Conservation (phyloP, 2,113 vertebrate species). For the Indicator maculatus region DNA sequence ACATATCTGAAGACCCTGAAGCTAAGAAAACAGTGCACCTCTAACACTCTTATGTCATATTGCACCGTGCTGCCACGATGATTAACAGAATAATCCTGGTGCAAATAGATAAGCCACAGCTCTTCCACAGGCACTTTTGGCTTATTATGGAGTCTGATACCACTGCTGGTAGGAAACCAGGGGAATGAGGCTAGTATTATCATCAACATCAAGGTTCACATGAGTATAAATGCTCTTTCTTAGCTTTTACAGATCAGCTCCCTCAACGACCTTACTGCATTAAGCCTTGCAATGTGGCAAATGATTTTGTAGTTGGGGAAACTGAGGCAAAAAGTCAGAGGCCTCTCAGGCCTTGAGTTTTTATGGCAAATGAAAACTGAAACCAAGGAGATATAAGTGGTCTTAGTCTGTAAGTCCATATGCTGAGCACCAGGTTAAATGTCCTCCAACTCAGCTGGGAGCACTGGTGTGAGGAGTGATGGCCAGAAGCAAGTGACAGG, state of each 20-base stretch:
- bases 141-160: background rate
- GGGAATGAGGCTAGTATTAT: background rate
- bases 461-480: background rate
- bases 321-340: background rate
- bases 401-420: background rate
- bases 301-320: background rate
- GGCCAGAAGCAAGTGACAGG: background rate
- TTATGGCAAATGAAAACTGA: background rate
- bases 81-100: background rate
- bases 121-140: background rate
- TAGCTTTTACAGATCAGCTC: background rate
- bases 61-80: background rate
- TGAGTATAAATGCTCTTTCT: background rate
- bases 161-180: background rate
- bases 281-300: background rate
- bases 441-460: background rate
- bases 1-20: background rate
- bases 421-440: background rate
- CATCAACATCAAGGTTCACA: background rate
- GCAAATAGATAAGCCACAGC: background rate
- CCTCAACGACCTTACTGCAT: background rate
- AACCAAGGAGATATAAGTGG: background rate
- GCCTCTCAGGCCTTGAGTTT: background rate
- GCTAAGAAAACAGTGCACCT: background rate
- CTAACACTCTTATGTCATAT: background rate